phyloP scores from a whole-genome alignment of 2,888 invertebrate species.

The Bellardia bayeri region DNA sequence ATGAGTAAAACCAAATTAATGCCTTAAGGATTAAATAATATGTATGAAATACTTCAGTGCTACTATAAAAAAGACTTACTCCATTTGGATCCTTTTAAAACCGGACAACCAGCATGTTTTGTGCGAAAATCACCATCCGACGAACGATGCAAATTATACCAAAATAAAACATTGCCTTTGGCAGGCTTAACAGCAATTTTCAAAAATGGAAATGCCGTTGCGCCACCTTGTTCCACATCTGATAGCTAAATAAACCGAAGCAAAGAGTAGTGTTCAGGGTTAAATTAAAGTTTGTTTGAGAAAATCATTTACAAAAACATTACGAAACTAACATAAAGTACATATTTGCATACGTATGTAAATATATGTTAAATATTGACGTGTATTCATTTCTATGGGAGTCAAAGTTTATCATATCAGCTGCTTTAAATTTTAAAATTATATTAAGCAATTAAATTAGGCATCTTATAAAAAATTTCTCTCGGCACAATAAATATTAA shows the following conservation, averaged over 20 bases:
- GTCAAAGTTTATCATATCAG: too few species aligned
- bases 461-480: too few species aligned
- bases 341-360: neutral
- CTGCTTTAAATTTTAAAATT: too few species aligned
- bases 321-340: conserved; percentile 28
- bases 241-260: conserved; percentile 89
- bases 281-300: neutral
- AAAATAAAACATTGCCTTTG: conserved; percentile 96
- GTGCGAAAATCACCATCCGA: conserved; percentile 96
- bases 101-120: conserved; percentile 98
- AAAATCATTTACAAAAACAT: conserved; percentile 32
- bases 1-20: conserved; percentile 66
- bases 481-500: too few species aligned
- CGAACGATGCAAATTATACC: conserved; percentile 96
- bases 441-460: too few species aligned
- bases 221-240: conserved; percentile 97
- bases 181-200: conserved; percentile 93
- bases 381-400: neutral
- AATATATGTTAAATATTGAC: neutral
- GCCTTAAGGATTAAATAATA: conserved; percentile 5
- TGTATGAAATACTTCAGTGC: neutral
- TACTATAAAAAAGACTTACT: conserved; percentile 85
- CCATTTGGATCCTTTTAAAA: conserved; percentile 98
- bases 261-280: neutral
- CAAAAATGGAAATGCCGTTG: conserved; percentile 97